phyloP scores from a whole-genome alignment of 2,113 vertebrate species.

The Cromileptes altivelis region DNA sequence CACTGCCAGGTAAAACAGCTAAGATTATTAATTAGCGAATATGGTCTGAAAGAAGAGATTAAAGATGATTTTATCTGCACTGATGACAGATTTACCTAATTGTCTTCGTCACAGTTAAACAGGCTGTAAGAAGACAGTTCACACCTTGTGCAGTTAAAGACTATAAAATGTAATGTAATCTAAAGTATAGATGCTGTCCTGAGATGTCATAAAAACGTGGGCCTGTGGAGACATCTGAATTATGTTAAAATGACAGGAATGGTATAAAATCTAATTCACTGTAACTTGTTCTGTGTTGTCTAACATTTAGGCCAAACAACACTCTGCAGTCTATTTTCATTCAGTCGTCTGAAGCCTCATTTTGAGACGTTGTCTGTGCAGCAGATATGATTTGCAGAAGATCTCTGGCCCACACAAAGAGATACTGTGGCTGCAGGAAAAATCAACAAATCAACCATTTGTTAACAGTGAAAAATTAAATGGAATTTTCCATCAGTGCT shows the following conservation, averaged over 20 bases:
- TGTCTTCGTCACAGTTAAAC: conserved; percentile 14
- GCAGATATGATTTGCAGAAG: conserved; percentile 9
- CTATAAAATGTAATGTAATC: background rate
- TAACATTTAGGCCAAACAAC: background rate
- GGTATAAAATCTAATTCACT: background rate
- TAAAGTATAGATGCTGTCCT: background rate
- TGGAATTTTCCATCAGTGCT: conserved; percentile 76
- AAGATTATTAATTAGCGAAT: conserved; percentile 3
- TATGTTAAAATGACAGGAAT: background rate
- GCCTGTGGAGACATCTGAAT: conserved; percentile 1
- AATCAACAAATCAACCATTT: conserved; percentile 70
- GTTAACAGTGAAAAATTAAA: conserved; percentile 66
- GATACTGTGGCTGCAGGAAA: conserved; percentile 55
- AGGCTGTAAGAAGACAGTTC: background rate
- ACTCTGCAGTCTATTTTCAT: background rate
- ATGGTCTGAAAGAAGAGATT: conserved; percentile 15
- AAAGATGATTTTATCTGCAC: conserved; percentile 10
- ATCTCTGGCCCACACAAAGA: conserved; percentile 48
- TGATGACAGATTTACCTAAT: conserved; percentile 34
- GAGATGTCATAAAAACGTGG: background rate
- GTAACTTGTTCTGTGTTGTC: background rate
- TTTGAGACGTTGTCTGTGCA: conserved; percentile 6
- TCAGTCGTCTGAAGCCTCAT: background rate
- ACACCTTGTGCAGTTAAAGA: background rate
- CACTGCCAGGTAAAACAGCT: background rate